Evolutionary conservation across 2,113 vertebrate species (phyloP).

Genomic region (Tetrao urogallus): DNA sequence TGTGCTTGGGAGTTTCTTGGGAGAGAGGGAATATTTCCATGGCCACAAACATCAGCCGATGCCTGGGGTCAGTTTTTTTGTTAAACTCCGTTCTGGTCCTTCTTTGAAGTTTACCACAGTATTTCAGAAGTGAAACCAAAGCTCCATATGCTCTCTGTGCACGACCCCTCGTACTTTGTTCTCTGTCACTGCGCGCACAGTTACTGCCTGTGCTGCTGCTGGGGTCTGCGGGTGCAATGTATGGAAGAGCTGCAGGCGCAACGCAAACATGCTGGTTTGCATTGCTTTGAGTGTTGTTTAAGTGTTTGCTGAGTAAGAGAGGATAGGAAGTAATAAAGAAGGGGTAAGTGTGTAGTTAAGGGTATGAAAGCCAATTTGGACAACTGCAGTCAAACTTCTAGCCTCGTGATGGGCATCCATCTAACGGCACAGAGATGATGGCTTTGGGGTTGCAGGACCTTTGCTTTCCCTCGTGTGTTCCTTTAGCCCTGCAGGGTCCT

Average conservation of each 20-base stretch:
- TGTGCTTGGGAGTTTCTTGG: constrained; percentile 37
- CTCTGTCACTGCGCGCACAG: neutral
- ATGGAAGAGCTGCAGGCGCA: neutral
- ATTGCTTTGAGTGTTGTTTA: neutral
- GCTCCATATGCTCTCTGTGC: neutral
- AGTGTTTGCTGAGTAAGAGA: neutral
- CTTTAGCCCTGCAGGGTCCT: neutral
- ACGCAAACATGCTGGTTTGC: neutral
- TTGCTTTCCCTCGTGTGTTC: neutral
- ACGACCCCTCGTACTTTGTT: constrained; percentile 12
- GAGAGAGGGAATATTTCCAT: constrained; percentile 7
- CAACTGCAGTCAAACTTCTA: neutral
- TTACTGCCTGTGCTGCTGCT: neutral
- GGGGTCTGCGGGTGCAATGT: neutral
- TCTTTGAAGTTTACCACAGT: constrained; percentile 61
- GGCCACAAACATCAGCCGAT: constrained; percentile 3
- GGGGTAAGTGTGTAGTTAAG: constrained; percentile 1
- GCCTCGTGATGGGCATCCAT: neutral
- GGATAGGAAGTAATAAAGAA: constrained; percentile 18
- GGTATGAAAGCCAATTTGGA: constrained; percentile 13
- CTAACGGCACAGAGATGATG: neutral
- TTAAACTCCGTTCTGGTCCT: constrained; percentile 18
- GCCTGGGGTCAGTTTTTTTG: constrained; percentile 52
- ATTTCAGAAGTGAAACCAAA: constrained; percentile 66
- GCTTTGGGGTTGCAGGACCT: neutral